Conservation (phyloP, 2,113 vertebrate species). For the Mionectes macconnelli region DNA sequence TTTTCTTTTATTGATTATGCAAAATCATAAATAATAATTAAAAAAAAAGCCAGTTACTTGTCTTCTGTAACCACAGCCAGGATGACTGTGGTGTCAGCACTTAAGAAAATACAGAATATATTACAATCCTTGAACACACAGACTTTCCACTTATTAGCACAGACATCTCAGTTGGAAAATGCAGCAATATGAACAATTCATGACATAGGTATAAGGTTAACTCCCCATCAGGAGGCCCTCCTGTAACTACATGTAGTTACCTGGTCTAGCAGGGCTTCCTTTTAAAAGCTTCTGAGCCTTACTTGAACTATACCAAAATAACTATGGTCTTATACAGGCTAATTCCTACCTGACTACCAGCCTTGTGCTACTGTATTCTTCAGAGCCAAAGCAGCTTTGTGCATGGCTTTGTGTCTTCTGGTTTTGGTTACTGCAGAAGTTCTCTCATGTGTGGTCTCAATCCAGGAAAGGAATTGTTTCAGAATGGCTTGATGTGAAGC, state of each 20-base stretch:
- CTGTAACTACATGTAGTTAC: not conserved
- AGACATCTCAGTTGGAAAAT: not conserved
- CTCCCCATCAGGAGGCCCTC: not conserved
- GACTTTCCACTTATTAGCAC: not conserved
- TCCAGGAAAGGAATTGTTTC: not conserved
- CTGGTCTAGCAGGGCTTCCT: not conserved
- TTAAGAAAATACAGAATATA: not conserved
- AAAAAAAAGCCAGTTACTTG: not conserved
- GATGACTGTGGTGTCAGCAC: not conserved
- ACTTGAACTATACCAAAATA: not conserved
- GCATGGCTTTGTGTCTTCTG: not conserved
- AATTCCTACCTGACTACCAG: not conserved
- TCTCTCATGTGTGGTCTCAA: slow-evolving; percentile 12
- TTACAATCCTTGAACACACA: not conserved
- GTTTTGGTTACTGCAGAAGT: not conserved
- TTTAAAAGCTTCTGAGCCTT: not conserved
- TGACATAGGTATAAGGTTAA: not conserved
- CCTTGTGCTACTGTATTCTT: not conserved
- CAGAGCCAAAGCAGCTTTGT: not conserved
- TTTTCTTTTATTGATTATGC: not conserved
- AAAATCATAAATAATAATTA: not conserved
- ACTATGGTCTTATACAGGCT: not conserved
- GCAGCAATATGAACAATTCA: not conserved
- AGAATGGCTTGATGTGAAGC: slow-evolving; percentile 40
- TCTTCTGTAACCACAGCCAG: not conserved